A percentile compares a stretch with the other conserved stretches of the same genome.
Conservation (phyloP, 2,888 invertebrate species). For the Eristalinus sepulchralis region DNA sequence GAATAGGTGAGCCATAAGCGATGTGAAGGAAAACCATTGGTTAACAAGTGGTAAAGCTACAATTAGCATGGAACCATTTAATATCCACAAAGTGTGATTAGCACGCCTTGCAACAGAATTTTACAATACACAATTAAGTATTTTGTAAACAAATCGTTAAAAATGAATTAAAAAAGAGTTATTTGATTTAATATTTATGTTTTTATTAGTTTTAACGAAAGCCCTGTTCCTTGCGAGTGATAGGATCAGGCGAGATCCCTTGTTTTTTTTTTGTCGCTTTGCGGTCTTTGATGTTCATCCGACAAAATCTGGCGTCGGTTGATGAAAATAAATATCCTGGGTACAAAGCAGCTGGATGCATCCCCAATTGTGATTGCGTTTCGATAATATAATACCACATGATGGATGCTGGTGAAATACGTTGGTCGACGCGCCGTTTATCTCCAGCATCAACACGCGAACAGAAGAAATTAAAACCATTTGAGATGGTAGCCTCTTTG, state of each 20-base stretch:
- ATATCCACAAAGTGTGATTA: slow-evolving; percentile 33
- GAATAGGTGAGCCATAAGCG: not conserved
- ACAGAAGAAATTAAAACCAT: slow-evolving; percentile 51
- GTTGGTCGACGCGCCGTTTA: slow-evolving; percentile 42
- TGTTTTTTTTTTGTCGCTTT: slow-evolving; percentile 41
- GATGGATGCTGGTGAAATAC: slow-evolving; percentile 60
- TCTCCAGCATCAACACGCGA: slow-evolving; percentile 57
- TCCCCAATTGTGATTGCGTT: slow-evolving; percentile 28
- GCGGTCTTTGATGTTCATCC: slow-evolving; percentile 32
- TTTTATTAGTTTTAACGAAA: slow-evolving; percentile 22
- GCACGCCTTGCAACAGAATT: slow-evolving; percentile 37
- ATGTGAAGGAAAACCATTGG: slow-evolving; percentile 19
- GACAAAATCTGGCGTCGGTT: slow-evolving; percentile 23
- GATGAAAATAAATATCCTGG: slow-evolving; percentile 31
- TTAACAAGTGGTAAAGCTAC: slow-evolving; percentile 38
- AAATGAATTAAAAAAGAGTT: slow-evolving; percentile 62
- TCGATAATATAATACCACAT: slow-evolving; percentile 45
- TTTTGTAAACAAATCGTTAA: slow-evolving; percentile 64
- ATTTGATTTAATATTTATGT: not conserved
- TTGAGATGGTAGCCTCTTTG: slow-evolving; percentile 41
- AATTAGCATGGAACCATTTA: slow-evolving; percentile 49
- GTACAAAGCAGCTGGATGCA: slow-evolving; percentile 11
- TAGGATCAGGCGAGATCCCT: slow-evolving; percentile 24
- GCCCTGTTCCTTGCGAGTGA: slow-evolving; percentile 16
- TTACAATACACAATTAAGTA: slow-evolving; percentile 20